Evolutionary conservation across 2,888 invertebrate species (phyloP).

Genomic region (Rambutsinella grinnellia): DNA sequence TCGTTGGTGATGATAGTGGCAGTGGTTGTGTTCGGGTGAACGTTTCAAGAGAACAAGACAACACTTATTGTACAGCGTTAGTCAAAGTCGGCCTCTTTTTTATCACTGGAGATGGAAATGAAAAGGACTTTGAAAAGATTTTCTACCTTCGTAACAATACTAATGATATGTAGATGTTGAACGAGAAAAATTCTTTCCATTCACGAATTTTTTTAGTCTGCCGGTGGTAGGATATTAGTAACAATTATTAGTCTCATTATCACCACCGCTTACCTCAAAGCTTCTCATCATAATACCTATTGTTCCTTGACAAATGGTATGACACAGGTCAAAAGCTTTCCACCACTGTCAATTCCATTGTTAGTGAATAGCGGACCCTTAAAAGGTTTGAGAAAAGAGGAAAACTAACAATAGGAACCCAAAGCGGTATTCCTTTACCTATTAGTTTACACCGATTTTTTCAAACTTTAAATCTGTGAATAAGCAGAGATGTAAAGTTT

Average conservation of each 20-base stretch:
- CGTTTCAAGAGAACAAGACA: not conserved
- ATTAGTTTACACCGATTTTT: too few relatives aligned
- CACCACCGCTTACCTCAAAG: conserved; percentile 17
- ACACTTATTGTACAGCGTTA: not conserved
- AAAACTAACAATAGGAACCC: too few relatives aligned
- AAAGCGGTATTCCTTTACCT: too few relatives aligned
- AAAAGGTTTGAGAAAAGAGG: not conserved
- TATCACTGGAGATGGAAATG: conserved; percentile 13
- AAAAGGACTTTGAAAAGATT: conserved; percentile 17
- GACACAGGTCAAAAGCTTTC: conserved; percentile 33
- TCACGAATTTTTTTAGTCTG: not conserved
- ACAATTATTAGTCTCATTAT: conserved; percentile 41
- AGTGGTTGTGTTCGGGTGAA: not conserved
- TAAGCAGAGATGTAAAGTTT: too few relatives aligned
- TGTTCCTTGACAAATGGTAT: conserved; percentile 31
- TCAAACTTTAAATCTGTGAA: too few relatives aligned
- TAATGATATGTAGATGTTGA: conserved; percentile 23
- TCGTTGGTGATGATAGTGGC: not conserved
- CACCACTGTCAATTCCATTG: not conserved
- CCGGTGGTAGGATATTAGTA: not conserved
- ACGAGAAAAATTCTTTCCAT: conserved; percentile 15
- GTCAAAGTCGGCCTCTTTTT: conserved; percentile 24
- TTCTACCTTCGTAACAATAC: conserved; percentile 34
- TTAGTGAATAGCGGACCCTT: not conserved
- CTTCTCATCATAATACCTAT: conserved; percentile 15